Evolutionary conservation across 2,888 invertebrate species (phyloP), one percentile per base, ranked within the genome.

Genomic region (Psylliodes chrysocephalus): DNA sequence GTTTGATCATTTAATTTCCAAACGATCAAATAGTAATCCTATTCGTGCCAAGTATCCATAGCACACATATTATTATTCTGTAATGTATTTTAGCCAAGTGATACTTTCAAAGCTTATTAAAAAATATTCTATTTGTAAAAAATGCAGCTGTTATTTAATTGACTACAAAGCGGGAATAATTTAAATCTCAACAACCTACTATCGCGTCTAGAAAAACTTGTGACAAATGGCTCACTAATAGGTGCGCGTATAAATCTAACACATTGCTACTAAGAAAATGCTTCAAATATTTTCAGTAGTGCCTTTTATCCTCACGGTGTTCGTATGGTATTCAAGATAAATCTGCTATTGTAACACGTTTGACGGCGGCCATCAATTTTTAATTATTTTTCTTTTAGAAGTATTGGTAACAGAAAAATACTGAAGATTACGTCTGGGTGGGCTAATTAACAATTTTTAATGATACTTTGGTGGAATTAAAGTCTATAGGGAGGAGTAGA

Each of bases 241-340:
- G 14, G 47, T 28, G 47, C 25, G 12, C 25, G 17, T 2, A 46
- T 14, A 2, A 22, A 12, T 47, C 8, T 19, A 44, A 19, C 22
- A 22, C 46, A 12, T 12, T 22, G 19, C 46, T 46, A 22, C 46
- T 46, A 22, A 28, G 49, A 49, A 49, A 49, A 49, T 28, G 28
- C 28, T 30, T 49, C 8, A 30, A 49, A 49, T 49, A 30, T 28
- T 49, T 49, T 28, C 22, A 49, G 30, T 49, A 19, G 49, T 49
- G 49, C 15, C 10, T 49, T 49, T 28, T 30, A 49, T 14, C 28
- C 15, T 2, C 12, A 2, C 14, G 19, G 30, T 14, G 30, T 30
- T 49, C 49, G 28, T 15, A 25, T 10, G 49, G 49, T 14, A 49
- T 49, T 30, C 19, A 1, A 49, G 28, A 49, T 49, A 49, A 49